Conservation (phyloP, 2,797 vertebrate species). For the Pipistrellus pygmaeus region DNA sequence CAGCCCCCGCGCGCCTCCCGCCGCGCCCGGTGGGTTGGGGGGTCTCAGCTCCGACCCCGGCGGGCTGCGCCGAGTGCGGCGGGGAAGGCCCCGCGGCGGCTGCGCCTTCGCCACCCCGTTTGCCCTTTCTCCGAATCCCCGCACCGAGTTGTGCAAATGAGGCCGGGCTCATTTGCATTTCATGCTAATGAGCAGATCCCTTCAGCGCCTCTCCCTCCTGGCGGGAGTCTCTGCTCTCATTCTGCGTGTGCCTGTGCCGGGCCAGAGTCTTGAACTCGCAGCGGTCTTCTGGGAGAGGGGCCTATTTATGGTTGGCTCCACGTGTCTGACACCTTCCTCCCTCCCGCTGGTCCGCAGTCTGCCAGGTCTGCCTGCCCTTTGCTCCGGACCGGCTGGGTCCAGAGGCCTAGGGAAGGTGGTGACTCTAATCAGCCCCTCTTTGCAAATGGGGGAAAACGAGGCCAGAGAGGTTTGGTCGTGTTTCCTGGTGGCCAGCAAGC, state of each 20-base stretch:
- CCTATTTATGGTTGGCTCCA: conserved; percentile 74
- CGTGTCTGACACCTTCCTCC: conserved; percentile 76
- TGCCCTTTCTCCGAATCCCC: conserved; percentile 78
- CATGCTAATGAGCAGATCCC: conserved; percentile 87
- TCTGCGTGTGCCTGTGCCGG: conserved; percentile 45
- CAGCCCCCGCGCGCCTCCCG: neutral
- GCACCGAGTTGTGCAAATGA: conserved; percentile 82
- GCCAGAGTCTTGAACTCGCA: conserved; percentile 79
- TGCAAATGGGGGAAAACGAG: neutral
- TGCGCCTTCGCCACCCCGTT: neutral
- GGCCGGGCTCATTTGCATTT: conserved; percentile 85
- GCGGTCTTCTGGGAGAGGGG: conserved; percentile 82
- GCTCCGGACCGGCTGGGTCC: neutral
- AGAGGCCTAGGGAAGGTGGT: neutral
- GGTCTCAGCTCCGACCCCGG: neutral
- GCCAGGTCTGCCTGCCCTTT: neutral
- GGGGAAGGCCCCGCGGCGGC: conserved; percentile 10
- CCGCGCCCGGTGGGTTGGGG: neutral
- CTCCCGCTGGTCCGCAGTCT: neutral
- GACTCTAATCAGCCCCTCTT: neutral
- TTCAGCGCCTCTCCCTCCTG: conserved; percentile 84
- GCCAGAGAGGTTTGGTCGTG: neutral
- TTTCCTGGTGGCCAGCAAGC: neutral
- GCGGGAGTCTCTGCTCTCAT: conserved; percentile 86
- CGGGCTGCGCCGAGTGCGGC: neutral